Percentiles rank a stretch among this genome's conserved stretches.
phyloP scores from a whole-genome alignment of 92 coral and sea anemone genomes.

The Siderastrea radians region DNA sequence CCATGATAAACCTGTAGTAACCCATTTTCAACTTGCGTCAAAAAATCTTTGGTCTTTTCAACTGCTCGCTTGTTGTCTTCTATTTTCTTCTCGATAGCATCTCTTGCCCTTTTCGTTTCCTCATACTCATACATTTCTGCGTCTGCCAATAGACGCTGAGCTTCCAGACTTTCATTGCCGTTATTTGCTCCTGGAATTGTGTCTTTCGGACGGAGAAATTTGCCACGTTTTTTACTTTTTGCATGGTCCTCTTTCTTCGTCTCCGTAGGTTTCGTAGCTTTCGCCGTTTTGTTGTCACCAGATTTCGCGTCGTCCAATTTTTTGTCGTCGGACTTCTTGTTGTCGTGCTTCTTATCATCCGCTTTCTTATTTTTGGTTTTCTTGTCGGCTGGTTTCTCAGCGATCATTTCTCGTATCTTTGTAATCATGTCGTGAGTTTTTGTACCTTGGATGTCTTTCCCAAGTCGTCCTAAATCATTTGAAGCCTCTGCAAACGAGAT shows the following conservation, averaged over 20 bases:
- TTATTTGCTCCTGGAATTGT: conserved; percentile 2
- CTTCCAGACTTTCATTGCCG: conserved; percentile 2
- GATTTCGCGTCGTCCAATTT: conserved; percentile 19
- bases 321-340: conserved; percentile 32
- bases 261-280: not conserved
- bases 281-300: conserved; percentile 37
- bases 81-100: conserved; percentile 69
- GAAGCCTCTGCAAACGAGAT: conserved; percentile 51
- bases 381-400: conserved; percentile 25
- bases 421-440: conserved; percentile 63
- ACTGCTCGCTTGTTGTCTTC: conserved; percentile 69
- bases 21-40: conserved; percentile 64
- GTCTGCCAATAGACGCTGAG: conserved; percentile 31
- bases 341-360: conserved; percentile 58
- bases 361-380: conserved; percentile 40
- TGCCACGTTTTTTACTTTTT: not conserved
- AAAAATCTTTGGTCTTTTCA: conserved; percentile 61
- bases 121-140: conserved; percentile 59
- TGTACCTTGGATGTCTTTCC: conserved; percentile 49
- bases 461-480: conserved; percentile 65
- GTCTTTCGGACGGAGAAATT: conserved; percentile 28
- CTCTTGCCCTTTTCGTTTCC: conserved; percentile 65
- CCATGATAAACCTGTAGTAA: conserved; percentile 61
- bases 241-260: conserved; percentile 11
- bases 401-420: conserved; percentile 66